Conservation (phyloP, 2,797 vertebrate species). For the Lepus oiostolus region DNA sequence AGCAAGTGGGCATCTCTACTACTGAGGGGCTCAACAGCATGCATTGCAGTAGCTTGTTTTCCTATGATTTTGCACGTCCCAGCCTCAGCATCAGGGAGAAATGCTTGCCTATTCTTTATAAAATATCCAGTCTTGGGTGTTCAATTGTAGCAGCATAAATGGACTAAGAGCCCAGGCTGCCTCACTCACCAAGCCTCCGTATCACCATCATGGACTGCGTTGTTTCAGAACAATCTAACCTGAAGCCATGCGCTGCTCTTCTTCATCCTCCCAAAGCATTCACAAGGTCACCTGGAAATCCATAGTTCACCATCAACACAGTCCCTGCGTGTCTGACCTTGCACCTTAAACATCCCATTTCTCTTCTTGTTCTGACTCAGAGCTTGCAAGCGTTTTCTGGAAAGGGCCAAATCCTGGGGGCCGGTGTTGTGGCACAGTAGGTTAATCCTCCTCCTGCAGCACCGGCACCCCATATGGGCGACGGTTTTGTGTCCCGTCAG, state of each 20-base stretch:
- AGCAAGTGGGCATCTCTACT: no score
- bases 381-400: not conserved
- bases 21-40: no score
- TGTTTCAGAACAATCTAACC: not conserved
- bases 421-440: not conserved
- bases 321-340: not conserved
- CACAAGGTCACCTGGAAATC: slow-evolving; percentile 1
- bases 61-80: not conserved
- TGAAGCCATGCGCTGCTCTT: not conserved
- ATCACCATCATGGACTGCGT: not conserved
- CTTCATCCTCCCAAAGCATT: not conserved
- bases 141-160: not conserved
- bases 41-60: no score
- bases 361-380: not conserved
- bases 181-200: not conserved
- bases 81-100: not conserved
- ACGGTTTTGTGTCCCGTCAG: no score
- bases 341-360: not conserved
- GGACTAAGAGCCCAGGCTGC: not conserved
- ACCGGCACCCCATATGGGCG: no score
- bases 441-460: no score
- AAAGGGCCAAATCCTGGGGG: not conserved
- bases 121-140: not conserved
- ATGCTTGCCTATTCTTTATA: not conserved
- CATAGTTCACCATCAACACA: not conserved